A percentile compares a stretch with the other conserved stretches of the same genome.
phyloP scores from a whole-genome alignment of 64 coral and sea anemone species.

The Montipora cactus region DNA sequence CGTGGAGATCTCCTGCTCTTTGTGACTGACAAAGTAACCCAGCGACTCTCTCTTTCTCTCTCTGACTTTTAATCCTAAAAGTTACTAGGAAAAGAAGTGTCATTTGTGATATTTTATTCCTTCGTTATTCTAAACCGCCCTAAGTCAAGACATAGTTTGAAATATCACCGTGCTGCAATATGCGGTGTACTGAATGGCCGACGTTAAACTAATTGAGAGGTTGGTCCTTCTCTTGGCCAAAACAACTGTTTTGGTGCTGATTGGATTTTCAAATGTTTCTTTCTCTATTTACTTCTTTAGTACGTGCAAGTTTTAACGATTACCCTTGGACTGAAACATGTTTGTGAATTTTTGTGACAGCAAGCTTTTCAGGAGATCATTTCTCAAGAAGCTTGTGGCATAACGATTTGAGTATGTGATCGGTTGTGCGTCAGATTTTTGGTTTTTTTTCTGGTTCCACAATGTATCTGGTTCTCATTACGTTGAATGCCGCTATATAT shows the following conservation, averaged over 20 bases:
- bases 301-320: too few species aligned
- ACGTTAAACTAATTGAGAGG: neutral
- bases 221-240: neutral
- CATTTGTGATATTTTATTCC: slow-evolving; percentile 14
- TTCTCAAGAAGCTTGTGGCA: too few species aligned
- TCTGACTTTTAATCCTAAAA: too few species aligned
- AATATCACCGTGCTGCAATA: neutral
- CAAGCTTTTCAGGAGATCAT: too few species aligned
- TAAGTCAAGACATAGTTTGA: neutral
- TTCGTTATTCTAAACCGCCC: neutral
- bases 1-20: too few species aligned
- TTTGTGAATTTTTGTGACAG: too few species aligned
- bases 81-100: slow-evolving; percentile 9
- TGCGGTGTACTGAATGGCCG: neutral
- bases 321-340: too few species aligned
- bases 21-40: too few species aligned
- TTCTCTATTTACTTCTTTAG: neutral
- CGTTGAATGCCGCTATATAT: neutral
- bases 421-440: neutral
- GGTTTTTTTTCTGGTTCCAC: neutral
- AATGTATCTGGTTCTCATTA: slow-evolving; percentile 48
- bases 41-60: too few species aligned
- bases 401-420: too few species aligned
- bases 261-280: slow-evolving; percentile 12
- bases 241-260: neutral